These are phyloP conservation scores for Potamarius usumacintae DNA, from an alignment of 2,113 vertebrate species.

Conservation along the genomic window DNA sequence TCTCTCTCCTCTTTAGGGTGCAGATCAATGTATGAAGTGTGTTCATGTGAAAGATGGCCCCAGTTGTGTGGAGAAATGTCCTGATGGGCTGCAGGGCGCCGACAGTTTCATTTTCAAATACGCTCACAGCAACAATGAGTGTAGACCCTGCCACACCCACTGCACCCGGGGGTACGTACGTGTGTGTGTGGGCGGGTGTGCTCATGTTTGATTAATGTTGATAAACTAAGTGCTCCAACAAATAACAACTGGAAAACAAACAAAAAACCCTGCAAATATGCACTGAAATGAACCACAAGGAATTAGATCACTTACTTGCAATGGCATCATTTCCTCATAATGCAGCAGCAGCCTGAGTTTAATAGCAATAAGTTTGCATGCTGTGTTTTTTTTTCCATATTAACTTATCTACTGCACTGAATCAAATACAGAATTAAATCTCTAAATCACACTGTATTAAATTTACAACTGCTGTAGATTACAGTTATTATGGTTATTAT, in stretches of 20 bases:
- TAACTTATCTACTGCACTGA: background rate
- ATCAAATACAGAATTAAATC: background rate
- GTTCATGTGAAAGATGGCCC: constrained; percentile 96
- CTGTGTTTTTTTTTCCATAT: background rate
- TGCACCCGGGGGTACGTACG: constrained; percentile 93
- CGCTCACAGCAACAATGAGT: constrained; percentile 90
- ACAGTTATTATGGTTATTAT: constrained; percentile 8
- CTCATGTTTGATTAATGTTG: background rate
- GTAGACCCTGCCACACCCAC: constrained; percentile 92
- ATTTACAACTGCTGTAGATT: background rate
- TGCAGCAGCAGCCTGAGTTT: background rate
- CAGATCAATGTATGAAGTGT: constrained; percentile 92
- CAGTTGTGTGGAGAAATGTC: constrained; percentile 96
- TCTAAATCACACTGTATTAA: constrained; percentile 5
- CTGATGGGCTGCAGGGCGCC: constrained; percentile 90
- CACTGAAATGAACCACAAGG: background rate
- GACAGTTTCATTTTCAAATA: constrained; percentile 98
- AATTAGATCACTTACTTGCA: background rate
- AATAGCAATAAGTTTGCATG: background rate
- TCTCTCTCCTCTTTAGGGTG: constrained; percentile 72
- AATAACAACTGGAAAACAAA: background rate
- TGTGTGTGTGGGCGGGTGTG: constrained; percentile 11
- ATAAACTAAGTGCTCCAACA: background rate
- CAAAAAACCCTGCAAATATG: background rate
- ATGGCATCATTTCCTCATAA: constrained; percentile 7